Evolutionary conservation across 2,113 vertebrate genomes (phyloP).

Genomic region (Galbula dea): DNA sequence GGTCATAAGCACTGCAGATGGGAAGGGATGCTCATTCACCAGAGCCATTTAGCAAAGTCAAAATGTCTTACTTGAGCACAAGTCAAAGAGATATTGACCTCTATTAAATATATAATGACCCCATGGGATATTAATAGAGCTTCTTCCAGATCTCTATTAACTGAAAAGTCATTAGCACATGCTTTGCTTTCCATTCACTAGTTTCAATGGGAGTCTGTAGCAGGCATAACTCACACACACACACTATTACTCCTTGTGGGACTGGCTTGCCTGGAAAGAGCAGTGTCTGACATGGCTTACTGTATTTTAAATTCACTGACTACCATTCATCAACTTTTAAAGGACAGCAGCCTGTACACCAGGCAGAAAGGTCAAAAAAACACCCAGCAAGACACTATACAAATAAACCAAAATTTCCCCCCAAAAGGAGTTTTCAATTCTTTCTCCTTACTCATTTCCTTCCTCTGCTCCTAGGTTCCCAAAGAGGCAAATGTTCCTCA

Average conservation of each 20-base stretch:
- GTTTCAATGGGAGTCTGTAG: neutral
- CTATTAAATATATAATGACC: neutral
- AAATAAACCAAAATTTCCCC: conserved; percentile 31
- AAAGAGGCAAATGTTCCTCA: conserved; percentile 2
- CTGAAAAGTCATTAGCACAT: neutral
- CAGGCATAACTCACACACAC: neutral
- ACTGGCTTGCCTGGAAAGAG: neutral
- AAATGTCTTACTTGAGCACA: neutral
- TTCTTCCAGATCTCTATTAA: neutral
- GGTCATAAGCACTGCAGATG: neutral
- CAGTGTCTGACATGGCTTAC: neutral
- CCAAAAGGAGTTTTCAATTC: neutral
- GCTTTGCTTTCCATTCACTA: neutral
- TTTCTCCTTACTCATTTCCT: conserved; percentile 52
- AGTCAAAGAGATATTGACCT: neutral
- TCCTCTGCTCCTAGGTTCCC: conserved; percentile 41
- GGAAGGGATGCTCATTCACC: neutral
- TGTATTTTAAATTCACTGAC: conserved; percentile 18
- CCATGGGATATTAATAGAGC: neutral
- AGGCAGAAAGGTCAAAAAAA: conserved; percentile 39
- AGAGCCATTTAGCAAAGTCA: neutral
- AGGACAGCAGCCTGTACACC: neutral
- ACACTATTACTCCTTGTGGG: neutral
- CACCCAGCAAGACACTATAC: conserved; percentile 28
- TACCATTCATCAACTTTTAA: neutral